A percentile compares a stretch with the other conserved stretches of the same genome.
Conservation (phyloP, 1,140 invertebrate genomes). For the Druon quercuslanigerum region DNA sequence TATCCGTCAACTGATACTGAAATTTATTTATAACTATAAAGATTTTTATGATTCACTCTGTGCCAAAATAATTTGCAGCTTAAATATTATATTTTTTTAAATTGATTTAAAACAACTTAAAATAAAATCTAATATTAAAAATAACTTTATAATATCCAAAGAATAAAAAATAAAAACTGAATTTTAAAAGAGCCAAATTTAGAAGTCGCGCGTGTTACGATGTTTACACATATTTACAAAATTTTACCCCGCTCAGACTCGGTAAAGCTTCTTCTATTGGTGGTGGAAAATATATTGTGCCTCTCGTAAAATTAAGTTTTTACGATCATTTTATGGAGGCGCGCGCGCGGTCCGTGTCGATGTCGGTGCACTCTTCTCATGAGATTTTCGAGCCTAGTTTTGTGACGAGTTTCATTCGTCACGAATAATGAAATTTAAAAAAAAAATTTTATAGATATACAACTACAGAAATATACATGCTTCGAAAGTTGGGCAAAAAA, state of each 20-base stretch:
- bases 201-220: conserved; percentile 1
- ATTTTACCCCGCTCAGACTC: conserved; percentile 51
- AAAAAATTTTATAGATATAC: neutral
- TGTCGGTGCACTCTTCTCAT: conserved; percentile 51
- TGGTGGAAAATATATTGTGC: conserved; percentile 75
- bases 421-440: conserved; percentile 29
- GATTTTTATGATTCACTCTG: no score
- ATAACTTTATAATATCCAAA: neutral
- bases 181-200: conserved; percentile 14
- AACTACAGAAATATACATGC: neutral
- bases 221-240: conserved; percentile 50
- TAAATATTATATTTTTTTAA: no score
- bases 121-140: neutral
- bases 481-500: neutral
- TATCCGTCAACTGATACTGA: no score
- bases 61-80: no score
- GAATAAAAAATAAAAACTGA: neutral
- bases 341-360: conserved; percentile 61
- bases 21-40: no score
- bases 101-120: no score
- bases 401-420: conserved; percentile 49
- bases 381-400: conserved; percentile 34
- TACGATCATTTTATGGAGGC: conserved; percentile 76
- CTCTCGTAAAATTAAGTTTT: conserved; percentile 77
- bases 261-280: conserved; percentile 57